phyloP scores from a whole-genome alignment of 2,797 vertebrate genomes.

The Erithacus rubecula region DNA sequence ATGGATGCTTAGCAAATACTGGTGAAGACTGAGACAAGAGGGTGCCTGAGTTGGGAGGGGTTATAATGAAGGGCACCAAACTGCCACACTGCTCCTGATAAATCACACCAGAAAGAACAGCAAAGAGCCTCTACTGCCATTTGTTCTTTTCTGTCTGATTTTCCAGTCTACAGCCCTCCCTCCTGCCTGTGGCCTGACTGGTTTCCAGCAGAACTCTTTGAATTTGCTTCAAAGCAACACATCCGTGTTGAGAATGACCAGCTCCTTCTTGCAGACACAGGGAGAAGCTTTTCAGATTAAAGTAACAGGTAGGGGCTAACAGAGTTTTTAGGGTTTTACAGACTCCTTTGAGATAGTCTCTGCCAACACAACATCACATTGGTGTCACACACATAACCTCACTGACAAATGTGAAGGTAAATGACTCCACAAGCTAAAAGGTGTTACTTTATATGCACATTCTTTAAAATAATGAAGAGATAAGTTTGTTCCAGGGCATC shows the following conservation, averaged over 20 bases:
- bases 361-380: background rate
- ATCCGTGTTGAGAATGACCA: conserved; percentile 40
- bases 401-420: background rate
- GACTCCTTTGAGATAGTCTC: background rate
- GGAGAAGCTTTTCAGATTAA: conserved; percentile 61
- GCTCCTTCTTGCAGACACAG: conserved; percentile 59
- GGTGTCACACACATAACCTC: fast-evolving
- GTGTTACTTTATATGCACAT: background rate
- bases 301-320: conserved; percentile 67
- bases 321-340: background rate
- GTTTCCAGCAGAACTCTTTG: conserved; percentile 62
- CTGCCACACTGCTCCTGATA: background rate
- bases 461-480: background rate
- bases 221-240: conserved; percentile 63
- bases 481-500: background rate
- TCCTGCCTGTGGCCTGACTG: conserved; percentile 57
- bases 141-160: background rate
- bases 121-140: background rate
- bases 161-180: conserved; percentile 62
- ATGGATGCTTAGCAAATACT: background rate
- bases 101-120: background rate
- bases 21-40: fast-evolving
- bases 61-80: background rate
- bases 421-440: background rate
- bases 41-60: background rate